phyloP scores from a whole-genome alignment of 2,888 invertebrate genomes.

The Cryptocephalus moraei region DNA sequence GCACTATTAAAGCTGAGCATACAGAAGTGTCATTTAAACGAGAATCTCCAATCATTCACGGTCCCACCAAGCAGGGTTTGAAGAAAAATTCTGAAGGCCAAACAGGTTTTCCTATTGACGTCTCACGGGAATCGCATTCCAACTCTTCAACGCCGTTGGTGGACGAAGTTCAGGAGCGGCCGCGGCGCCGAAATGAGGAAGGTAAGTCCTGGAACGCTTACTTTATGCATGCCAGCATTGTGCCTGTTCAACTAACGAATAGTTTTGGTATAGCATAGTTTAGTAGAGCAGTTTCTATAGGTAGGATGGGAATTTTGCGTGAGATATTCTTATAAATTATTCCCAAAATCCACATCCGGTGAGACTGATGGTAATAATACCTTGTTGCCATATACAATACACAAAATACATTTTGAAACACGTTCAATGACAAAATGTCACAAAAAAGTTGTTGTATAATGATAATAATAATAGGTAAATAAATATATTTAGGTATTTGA shows the following conservation, averaged over 20 bases:
- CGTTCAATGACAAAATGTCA: too few species aligned
- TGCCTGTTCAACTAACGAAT: not conserved
- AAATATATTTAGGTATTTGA: too few species aligned
- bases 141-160: constrained; percentile 54
- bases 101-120: constrained; percentile 7
- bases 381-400: too few species aligned
- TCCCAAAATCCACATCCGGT: too few species aligned
- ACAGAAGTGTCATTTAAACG: constrained; percentile 36
- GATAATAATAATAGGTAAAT: too few species aligned
- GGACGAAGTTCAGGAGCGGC: constrained; percentile 44
- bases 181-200: constrained; percentile 43
- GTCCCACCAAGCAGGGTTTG: constrained; percentile 39
- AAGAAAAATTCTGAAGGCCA: constrained; percentile 23
- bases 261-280: constrained; percentile 2
- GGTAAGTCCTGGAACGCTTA: constrained; percentile 27
- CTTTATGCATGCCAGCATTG: not conserved
- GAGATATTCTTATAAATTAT: too few species aligned
- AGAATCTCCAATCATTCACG: constrained; percentile 43
- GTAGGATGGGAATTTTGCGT: too few species aligned
- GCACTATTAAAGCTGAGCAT: constrained; percentile 26
- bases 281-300: not conserved
- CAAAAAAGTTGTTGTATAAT: too few species aligned
- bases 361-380: too few species aligned
- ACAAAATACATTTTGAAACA: too few species aligned
- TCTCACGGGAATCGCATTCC: constrained; percentile 57